These are phyloP conservation scores for Phthorimaea operculella DNA, from an alignment of 1,140 invertebrate genomes.

Conservation along the genomic window DNA sequence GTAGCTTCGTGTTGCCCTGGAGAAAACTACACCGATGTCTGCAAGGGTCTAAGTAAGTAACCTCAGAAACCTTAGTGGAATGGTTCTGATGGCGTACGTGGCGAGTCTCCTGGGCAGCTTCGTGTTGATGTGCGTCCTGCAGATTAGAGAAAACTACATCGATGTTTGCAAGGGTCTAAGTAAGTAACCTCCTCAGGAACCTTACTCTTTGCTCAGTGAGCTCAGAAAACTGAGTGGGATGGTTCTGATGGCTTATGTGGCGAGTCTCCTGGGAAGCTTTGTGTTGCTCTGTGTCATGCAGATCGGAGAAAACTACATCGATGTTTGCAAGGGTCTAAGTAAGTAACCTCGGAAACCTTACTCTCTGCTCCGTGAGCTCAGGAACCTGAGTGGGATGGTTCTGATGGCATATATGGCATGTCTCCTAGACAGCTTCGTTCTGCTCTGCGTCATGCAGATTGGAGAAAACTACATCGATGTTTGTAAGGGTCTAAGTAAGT, in stretches of 20 bases:
- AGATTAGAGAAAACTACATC: conserved; percentile 6
- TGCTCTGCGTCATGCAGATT: no score
- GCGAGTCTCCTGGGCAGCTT: conserved; percentile 9
- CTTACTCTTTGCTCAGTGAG: no score
- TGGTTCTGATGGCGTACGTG: conserved; percentile 1
- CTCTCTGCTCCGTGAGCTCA: no score
- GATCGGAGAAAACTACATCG: not conserved
- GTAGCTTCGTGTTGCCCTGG: not conserved
- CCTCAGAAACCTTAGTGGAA: not conserved
- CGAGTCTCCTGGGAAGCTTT: conserved; percentile 8
- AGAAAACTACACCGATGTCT: no score
- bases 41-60: not conserved
- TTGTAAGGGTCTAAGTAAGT: no score
- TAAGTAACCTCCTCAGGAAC: conserved; percentile 20
- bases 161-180: conserved; percentile 19
- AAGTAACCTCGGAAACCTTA: conserved; percentile 18
- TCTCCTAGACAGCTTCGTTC: not conserved
- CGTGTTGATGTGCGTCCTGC: conserved; percentile 18
- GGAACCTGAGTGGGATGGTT: not conserved
- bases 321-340: conserved; percentile 23
- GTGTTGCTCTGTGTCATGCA: conserved; percentile 22
- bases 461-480: no score
- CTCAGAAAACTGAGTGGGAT: not conserved
- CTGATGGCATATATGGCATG: not conserved
- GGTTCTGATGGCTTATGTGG: not conserved